Conservation (phyloP, 2,888 invertebrate species). For the Hirudinaria manillensis region DNA sequence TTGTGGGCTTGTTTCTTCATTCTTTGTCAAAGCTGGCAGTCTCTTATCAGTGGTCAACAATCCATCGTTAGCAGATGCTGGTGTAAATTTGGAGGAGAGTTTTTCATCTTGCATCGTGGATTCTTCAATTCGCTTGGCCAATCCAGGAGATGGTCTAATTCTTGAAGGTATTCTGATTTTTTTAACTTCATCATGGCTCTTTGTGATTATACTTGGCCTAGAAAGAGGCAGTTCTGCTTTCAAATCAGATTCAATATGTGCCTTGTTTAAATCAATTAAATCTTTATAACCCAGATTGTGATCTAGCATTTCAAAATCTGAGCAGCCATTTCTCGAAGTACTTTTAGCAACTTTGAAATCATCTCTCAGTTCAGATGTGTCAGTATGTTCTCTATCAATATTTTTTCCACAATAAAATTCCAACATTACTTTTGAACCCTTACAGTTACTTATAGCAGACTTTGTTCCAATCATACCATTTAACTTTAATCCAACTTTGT, state of each 20-base stretch:
- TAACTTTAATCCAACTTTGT: constrained; percentile 2
- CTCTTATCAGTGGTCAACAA: background rate
- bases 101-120: background rate
- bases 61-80: background rate
- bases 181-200: constrained; percentile 5
- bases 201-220: background rate
- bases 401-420: constrained; percentile 26
- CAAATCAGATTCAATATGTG: background rate
- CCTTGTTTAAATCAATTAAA: background rate
- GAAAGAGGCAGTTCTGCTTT: background rate
- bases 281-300: background rate
- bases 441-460: constrained; percentile 1
- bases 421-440: constrained; percentile 27
- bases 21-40: background rate
- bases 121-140: constrained; percentile 20
- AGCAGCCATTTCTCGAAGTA: no score
- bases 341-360: constrained; percentile 10
- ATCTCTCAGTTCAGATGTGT: constrained; percentile 6
- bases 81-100: background rate
- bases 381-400: background rate
- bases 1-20: background rate
- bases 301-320: background rate
- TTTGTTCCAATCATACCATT: constrained; percentile 4
- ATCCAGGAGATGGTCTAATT: constrained; percentile 17
- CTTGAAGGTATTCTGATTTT: constrained; percentile 8